Percentiles rank a stretch among this genome's conserved stretches.
Evolutionary conservation across 2,797 vertebrate species (phyloP).

Genomic region (Enteromius fasciolatus): DNA sequence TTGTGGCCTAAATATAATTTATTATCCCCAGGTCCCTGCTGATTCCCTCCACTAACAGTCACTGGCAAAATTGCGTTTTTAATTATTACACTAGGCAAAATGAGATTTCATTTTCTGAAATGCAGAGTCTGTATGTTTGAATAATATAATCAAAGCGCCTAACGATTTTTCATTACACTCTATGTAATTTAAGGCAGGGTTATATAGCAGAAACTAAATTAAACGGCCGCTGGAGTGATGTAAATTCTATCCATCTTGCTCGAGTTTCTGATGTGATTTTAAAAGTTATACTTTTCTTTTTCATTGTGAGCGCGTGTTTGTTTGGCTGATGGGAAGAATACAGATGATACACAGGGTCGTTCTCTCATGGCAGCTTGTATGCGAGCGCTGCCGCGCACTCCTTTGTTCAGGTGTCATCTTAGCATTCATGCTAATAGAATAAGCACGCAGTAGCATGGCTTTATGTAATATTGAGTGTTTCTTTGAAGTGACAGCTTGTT

Average conservation of each 20-base stretch:
- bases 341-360: constrained; percentile 33
- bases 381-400: constrained; percentile 33
- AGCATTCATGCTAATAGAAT: constrained; percentile 62
- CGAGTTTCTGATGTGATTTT: constrained; percentile 47
- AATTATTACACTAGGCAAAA: constrained; percentile 49
- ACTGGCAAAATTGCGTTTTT: constrained; percentile 33
- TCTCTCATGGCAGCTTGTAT: constrained; percentile 42
- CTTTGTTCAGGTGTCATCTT: constrained; percentile 76
- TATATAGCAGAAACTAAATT: constrained; percentile 46
- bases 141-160: constrained; percentile 49
- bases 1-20: background rate
- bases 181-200: constrained; percentile 36
- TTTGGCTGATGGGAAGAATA: constrained; percentile 37
- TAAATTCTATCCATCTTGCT: constrained; percentile 6
- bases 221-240: constrained; percentile 31
- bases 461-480: constrained; percentile 88
- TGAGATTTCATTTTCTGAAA: constrained; percentile 39
- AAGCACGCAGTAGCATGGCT: constrained; percentile 69
- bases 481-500: constrained; percentile 87
- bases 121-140: constrained; percentile 33
- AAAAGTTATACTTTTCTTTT: constrained; percentile 31
- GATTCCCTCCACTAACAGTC: constrained; percentile 15
- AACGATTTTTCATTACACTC: constrained; percentile 50
- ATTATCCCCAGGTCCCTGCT: background rate
- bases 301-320: constrained; percentile 16